Base-by-base conservation (phyloP, 2,888 invertebrate genomes). In the Eilema sororculum region DNA sequence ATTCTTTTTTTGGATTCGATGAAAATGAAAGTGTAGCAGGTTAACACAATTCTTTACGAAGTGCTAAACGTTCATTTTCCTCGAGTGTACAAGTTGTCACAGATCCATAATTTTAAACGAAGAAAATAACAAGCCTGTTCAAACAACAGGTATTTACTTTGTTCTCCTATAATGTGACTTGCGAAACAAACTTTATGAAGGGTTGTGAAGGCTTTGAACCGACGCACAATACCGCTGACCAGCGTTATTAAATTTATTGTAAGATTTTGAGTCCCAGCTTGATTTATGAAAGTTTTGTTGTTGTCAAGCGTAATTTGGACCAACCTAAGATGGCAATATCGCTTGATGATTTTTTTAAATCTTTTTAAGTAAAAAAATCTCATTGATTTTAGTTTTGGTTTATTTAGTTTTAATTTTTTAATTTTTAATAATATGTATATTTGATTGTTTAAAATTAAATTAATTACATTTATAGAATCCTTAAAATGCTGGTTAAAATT, bases 111-210 rank as follows among this genome's bases (percentile, higher is more conserved):
- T 41, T 28, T 58, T 58, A 57, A 63, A 58, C 41, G 20, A 28
- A 28, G 60, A 22, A 37, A 65, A 64, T 64, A 41, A 59, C 37
- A 61, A 68, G 37, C 25, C 56, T 71, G 28, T 25, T 60, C 41
- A 68, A 68, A 65, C 63, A 59, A 65, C 37, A 57, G 64, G 28
- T 67, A 65, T 68, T 60, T 68, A 46, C 72, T 61, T 68, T 65
- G 65, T 65, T 52, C 37, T 61, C 28, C 65, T 63, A 60, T 57
- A 68, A 61, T 64, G 56, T 68, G 58, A 61, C 24, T 65, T n/a
- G 25, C n/a, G 61, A 66, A 72, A 68, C 66, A 68, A 72, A 68
- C 58, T 72, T 68, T 66, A 68, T 72, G 66, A 72, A 68, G 68
- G 68, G 58, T 65, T 65, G 46, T 61, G 16, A 66, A 72, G 66